These are phyloP conservation scores for Yponomeuta plumbellus DNA, from an alignment of 2,888 invertebrate genomes.

Conservation along the genomic window DNA sequence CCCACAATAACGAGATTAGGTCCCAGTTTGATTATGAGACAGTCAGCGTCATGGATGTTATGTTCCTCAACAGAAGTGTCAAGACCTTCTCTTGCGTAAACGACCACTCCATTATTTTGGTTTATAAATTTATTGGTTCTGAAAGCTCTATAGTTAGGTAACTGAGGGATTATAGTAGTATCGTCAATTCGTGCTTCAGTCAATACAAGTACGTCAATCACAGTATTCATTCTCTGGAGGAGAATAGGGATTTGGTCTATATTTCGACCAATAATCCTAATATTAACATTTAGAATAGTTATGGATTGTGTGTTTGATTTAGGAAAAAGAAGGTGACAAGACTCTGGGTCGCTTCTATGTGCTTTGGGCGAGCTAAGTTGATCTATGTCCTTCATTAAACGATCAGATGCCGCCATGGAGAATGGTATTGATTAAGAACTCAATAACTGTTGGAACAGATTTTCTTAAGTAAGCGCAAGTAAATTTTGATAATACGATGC, in stretches of 20 bases:
- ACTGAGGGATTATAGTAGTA: background rate
- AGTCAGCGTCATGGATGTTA: background rate
- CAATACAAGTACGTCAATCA: constrained; percentile 11
- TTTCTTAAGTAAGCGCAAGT: too few relatives aligned
- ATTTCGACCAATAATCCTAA: constrained; percentile 13
- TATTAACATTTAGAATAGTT: constrained; percentile 4
- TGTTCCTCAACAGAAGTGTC: background rate
- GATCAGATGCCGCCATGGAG: background rate
- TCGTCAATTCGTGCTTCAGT: constrained; percentile 6
- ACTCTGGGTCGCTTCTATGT: background rate
- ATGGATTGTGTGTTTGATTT: background rate
- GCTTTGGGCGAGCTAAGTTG: background rate
- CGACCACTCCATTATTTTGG: constrained; percentile 16
- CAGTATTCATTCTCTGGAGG: background rate
- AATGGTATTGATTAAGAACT: too few relatives aligned
- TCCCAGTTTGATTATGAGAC: background rate
- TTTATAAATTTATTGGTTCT: background rate
- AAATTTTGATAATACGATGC: too few relatives aligned
- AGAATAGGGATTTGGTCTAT: background rate
- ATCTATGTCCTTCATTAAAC: background rate
- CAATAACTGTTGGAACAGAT: too few relatives aligned
- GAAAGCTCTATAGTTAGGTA: background rate
- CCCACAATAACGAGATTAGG: constrained; percentile 2
- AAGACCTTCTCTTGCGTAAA: constrained; percentile 7
- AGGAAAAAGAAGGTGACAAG: constrained; percentile 4